A percentile compares a stretch with the other conserved stretches of the same genome.
These are phyloP conservation scores for Dynastes hyllus DNA, from an alignment of 2,888 invertebrate genomes.

Conservation along the genomic window DNA sequence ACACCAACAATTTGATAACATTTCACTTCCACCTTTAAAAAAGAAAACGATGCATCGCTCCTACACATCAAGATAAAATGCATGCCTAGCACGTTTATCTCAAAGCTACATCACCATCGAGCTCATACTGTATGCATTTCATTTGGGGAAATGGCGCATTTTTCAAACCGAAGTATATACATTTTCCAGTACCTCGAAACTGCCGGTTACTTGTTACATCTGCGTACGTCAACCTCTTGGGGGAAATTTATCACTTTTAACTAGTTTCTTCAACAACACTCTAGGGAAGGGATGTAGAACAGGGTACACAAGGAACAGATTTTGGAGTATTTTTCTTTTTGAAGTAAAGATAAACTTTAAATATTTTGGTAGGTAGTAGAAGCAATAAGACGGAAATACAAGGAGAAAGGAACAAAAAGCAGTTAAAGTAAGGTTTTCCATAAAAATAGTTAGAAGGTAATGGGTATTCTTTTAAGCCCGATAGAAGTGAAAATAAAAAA, in stretches of 20 bases:
- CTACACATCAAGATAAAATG: background rate
- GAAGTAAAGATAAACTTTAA: background rate
- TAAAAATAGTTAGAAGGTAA: too few species aligned
- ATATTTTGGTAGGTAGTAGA: background rate
- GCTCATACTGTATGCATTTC: background rate
- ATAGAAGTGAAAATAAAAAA: too few species aligned
- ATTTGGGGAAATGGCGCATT: slow-evolving; percentile 1
- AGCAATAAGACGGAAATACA: background rate
- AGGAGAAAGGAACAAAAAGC: too few species aligned
- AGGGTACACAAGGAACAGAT: background rate
- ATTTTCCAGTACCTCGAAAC: background rate
- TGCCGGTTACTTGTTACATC: slow-evolving; percentile 8
- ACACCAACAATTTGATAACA: background rate
- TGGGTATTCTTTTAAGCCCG: too few species aligned
- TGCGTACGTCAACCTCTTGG: slow-evolving; percentile 2
- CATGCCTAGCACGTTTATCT: background rate
- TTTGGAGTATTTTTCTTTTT: background rate
- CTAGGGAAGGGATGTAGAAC: background rate
- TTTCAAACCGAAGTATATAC: slow-evolving; percentile 5
- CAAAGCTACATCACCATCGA: background rate
- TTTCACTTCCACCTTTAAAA: background rate
- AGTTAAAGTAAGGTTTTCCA: too few species aligned
- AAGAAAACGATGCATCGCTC: background rate
- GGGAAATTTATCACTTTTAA: slow-evolving; percentile 31
- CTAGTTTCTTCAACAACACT: background rate